A percentile compares a stretch with the other conserved stretches of the same genome.
phyloP scores from a whole-genome alignment of 35 echinoderm and acorn worm species.

The Anneissia japonica region DNA sequence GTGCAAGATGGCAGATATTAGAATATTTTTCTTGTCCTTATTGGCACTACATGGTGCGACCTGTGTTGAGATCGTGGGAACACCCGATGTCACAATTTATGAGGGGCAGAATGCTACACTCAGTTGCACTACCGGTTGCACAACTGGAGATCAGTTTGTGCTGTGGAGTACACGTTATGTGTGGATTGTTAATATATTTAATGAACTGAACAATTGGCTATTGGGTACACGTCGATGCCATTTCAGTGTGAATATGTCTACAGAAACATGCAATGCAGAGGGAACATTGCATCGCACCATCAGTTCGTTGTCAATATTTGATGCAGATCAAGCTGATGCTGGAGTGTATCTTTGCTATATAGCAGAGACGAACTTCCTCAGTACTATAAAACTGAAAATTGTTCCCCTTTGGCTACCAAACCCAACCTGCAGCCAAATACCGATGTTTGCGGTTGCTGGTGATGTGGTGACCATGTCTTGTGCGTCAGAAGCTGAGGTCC shows the following conservation, averaged over 20 bases:
- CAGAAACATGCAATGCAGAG: neutral
- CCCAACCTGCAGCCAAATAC: neutral
- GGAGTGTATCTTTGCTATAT: neutral
- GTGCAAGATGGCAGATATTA: too few relatives aligned
- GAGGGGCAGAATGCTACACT: neutral
- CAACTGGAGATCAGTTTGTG: neutral
- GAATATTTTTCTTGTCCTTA: neutral
- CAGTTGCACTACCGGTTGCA: neutral
- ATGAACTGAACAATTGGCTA: neutral
- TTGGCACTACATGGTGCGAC: neutral
- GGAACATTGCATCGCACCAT: neutral
- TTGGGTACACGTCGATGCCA: neutral
- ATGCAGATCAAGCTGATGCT: neutral
- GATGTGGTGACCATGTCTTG: neutral
- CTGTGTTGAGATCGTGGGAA: neutral
- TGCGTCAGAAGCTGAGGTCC: neutral
- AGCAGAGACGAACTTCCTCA: neutral
- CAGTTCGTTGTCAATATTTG: neutral
- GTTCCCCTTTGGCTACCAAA: neutral
- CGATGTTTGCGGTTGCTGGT: neutral
- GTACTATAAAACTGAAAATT: neutral
- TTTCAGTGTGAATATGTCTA: neutral
- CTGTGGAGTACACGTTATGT: neutral
- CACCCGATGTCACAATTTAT: neutral
- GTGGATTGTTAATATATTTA: neutral